These are phyloP conservation scores for Cerastis rubricosa DNA, from an alignment of 2,888 invertebrate genomes.

Conservation along the genomic window DNA sequence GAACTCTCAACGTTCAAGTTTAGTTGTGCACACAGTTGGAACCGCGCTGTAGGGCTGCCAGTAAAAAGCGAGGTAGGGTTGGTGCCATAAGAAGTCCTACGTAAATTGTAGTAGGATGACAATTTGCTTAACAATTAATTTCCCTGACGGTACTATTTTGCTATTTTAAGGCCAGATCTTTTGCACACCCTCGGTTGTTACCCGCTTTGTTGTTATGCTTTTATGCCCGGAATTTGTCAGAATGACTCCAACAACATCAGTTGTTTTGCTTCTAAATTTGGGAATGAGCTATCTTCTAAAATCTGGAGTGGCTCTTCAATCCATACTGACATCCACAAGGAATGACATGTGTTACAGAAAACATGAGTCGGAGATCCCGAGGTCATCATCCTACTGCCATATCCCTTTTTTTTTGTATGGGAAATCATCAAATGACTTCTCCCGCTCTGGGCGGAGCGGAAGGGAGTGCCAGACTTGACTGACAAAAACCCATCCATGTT, in stretches of 20 bases:
- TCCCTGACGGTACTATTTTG: neutral
- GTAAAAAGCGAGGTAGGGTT: neutral
- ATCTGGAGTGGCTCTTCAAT: neutral
- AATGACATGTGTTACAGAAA: too few relatives aligned
- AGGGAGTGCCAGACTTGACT: too few relatives aligned
- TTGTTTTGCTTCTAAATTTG: neutral
- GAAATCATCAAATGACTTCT: too few relatives aligned
- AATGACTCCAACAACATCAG: too few relatives aligned
- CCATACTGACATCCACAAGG: neutral
- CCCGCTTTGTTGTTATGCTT: too few relatives aligned
- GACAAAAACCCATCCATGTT: too few relatives aligned
- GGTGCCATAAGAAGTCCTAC: neutral
- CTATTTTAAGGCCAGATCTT: neutral
- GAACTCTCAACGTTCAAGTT: constrained; percentile 42
- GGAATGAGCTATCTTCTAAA: neutral
- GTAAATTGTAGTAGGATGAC: neutral
- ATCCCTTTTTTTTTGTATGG: too few relatives aligned
- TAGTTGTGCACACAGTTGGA: constrained; percentile 46
- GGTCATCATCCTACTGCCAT: neutral
- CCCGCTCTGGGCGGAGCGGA: too few relatives aligned
- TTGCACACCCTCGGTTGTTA: neutral
- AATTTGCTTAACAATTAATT: neutral
- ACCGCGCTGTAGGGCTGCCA: constrained; percentile 42
- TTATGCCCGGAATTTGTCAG: too few relatives aligned
- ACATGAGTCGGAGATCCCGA: neutral